Conservation (phyloP, 2,888 invertebrate species). For the Cephus rjabovi region DNA sequence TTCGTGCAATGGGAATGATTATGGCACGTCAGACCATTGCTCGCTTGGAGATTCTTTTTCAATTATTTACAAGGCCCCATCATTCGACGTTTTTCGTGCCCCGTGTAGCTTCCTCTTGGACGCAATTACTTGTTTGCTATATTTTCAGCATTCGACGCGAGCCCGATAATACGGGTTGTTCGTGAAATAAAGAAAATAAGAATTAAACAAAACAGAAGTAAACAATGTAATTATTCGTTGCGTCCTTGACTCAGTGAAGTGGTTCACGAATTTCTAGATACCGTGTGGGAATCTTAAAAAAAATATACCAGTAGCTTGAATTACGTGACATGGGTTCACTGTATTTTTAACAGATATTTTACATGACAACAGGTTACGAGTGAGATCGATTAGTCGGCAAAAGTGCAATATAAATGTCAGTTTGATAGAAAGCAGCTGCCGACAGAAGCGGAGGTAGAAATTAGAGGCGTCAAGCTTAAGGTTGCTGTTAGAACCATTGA, state of each 20-base stretch:
- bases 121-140: background rate
- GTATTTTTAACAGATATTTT: background rate
- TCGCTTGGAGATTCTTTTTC: background rate
- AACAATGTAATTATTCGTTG: background rate
- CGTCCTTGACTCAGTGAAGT: background rate
- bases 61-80: background rate
- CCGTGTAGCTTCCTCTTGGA: background rate
- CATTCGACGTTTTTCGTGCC: background rate
- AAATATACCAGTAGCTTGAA: background rate
- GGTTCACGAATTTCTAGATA: background rate
- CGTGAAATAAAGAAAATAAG: background rate
- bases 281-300: background rate
- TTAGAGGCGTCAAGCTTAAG: background rate
- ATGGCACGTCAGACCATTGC: background rate
- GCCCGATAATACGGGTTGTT: background rate
- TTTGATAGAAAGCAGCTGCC: slow-evolving; percentile 38
- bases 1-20: background rate
- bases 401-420: slow-evolving; percentile 33
- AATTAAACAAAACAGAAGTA: background rate
- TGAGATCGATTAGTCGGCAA: slow-evolving; percentile 1
- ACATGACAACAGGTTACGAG: background rate
- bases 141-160: background rate
- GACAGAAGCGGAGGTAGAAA: slow-evolving; percentile 2
- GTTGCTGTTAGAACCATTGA: background rate
- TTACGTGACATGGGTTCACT: background rate